Evolutionary conservation across 2,113 vertebrate genomes (phyloP).

Genomic region (Bos taurus): DNA sequence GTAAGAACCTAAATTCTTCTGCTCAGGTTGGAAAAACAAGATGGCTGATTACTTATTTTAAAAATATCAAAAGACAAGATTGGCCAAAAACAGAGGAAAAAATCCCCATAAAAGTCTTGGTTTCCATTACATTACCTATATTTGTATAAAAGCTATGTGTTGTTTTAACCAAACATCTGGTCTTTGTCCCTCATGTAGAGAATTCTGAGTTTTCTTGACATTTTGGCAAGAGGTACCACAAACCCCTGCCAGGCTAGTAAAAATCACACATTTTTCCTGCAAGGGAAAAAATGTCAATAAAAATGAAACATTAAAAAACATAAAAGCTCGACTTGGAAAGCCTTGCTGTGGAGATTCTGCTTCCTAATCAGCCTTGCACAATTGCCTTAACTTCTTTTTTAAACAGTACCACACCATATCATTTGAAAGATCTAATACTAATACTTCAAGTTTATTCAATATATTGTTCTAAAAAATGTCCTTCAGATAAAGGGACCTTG

Average conservation of each 20-base stretch:
- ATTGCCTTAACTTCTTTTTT: neutral
- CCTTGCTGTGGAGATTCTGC: neutral
- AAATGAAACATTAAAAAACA: constrained; percentile 54
- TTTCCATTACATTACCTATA: constrained; percentile 55
- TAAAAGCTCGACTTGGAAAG: constrained; percentile 32
- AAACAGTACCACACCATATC: neutral
- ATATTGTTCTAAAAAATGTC: constrained; percentile 12
- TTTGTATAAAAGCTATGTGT: constrained; percentile 49
- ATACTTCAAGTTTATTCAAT: neutral
- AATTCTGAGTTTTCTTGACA: constrained; percentile 62
- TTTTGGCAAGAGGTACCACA: constrained; percentile 62
- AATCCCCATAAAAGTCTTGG: neutral
- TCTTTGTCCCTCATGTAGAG: constrained; percentile 56
- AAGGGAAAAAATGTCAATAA: constrained; percentile 60
- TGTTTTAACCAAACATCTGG: constrained; percentile 71
- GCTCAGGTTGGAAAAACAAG: constrained; percentile 8
- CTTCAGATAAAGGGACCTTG: neutral
- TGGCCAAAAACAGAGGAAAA: neutral
- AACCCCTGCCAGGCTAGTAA: constrained; percentile 65
- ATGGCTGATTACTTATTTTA: constrained; percentile 24
- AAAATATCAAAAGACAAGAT: constrained; percentile 50
- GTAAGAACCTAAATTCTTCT: neutral
- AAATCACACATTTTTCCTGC: constrained; percentile 70
- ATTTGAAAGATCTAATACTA: constrained; percentile 4
- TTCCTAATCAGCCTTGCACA: constrained; percentile 31